A percentile compares a stretch with the other conserved stretches of the same genome.
Evolutionary conservation across 1,140 invertebrate species (phyloP).

Genomic region (Littorina saxatilis): DNA sequence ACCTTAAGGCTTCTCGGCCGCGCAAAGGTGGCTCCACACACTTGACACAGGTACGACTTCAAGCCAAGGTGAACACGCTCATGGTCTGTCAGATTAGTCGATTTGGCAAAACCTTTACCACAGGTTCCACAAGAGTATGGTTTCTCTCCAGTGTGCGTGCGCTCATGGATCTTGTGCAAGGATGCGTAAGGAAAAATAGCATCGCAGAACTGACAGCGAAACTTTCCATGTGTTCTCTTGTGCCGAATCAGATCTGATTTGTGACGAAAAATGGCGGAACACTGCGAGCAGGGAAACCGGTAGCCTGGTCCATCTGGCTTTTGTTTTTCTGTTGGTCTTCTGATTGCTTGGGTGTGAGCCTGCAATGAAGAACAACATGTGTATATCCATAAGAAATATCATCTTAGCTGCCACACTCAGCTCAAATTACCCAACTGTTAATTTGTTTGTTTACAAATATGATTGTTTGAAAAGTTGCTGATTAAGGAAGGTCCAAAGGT

Average conservation of each 20-base stretch:
- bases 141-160: constrained; percentile 44
- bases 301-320: too few species aligned
- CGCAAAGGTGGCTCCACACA: constrained; percentile 28
- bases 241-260: constrained; percentile 4
- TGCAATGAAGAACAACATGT: too few species aligned
- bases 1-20: constrained; percentile 94
- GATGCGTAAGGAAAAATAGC: constrained; percentile 28
- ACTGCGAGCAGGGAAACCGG: constrained; percentile 74
- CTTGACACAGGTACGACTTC: constrained; percentile 79
- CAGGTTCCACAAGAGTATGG: constrained; percentile 86
- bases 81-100: constrained; percentile 35
- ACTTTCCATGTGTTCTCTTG: constrained; percentile 36
- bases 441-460: too few species aligned
- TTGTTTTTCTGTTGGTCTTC: too few species aligned
- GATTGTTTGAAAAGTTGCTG: too few species aligned
- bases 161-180: constrained; percentile 33
- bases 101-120: constrained; percentile 88
- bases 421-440: too few species aligned
- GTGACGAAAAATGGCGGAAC: constrained; percentile 77
- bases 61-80: constrained; percentile 85
- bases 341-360: too few species aligned
- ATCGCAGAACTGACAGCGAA: constrained; percentile 43
- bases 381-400: too few species aligned
- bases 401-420: too few species aligned
- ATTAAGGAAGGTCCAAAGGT: too few species aligned